Percentiles rank a stretch among this genome's conserved stretches.
These are phyloP conservation scores for Sturmia bella DNA, from an alignment of 2,888 invertebrate species.

Conservation along the genomic window DNA sequence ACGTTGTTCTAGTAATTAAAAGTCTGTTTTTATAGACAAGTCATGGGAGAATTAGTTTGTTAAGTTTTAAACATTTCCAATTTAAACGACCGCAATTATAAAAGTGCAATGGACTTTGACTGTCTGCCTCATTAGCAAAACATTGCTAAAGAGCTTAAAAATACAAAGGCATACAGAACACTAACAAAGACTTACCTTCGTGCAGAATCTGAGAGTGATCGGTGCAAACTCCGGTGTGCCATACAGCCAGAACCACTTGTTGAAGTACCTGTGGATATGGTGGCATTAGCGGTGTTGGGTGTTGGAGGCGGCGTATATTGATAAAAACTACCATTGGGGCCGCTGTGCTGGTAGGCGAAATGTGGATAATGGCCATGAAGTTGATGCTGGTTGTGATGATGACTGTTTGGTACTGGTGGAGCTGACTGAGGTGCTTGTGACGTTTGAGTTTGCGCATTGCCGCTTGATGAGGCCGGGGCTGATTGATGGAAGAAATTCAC, in stretches of 20 bases:
- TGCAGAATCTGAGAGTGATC: slow-evolving; percentile 79
- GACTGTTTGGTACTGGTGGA: slow-evolving; percentile 76
- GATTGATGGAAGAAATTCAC: slow-evolving; percentile 77
- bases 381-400: slow-evolving; percentile 74
- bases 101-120: slow-evolving; percentile 61
- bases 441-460: slow-evolving; percentile 71
- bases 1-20: slow-evolving; percentile 64
- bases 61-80: slow-evolving; percentile 30
- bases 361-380: slow-evolving; percentile 72
- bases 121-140: slow-evolving; percentile 5
- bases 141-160: background rate
- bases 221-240: slow-evolving; percentile 74
- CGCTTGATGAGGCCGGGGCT: slow-evolving; percentile 63
- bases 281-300: slow-evolving; percentile 75
- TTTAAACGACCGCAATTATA: slow-evolving; percentile 18
- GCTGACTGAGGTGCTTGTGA: slow-evolving; percentile 78
- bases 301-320: slow-evolving; percentile 79
- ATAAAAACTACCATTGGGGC: slow-evolving; percentile 68
- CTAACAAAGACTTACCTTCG: slow-evolving; percentile 78
- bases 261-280: slow-evolving; percentile 58
- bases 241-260: slow-evolving; percentile 56
- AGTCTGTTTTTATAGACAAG: slow-evolving; percentile 67
- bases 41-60: slow-evolving; percentile 67
- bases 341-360: slow-evolving; percentile 71
- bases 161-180: background rate